phyloP scores from a whole-genome alignment of 2,888 invertebrate genomes.

The Gerris lacustris region DNA sequence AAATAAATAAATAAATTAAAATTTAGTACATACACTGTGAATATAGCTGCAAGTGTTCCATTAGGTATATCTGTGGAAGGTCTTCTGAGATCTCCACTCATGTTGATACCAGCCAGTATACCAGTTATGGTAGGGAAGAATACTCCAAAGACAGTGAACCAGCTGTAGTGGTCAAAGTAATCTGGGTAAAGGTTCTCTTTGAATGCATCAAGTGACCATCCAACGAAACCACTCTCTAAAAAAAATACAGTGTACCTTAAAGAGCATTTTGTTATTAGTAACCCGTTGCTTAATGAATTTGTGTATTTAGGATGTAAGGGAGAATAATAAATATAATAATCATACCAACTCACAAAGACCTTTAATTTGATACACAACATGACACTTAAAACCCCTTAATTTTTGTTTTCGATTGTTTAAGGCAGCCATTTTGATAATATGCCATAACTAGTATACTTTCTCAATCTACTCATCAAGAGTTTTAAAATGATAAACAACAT shows the following conservation, averaged over 20 bases:
- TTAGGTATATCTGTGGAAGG: slow-evolving; percentile 88
- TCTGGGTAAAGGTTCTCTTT: slow-evolving; percentile 67
- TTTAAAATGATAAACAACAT: too few species aligned
- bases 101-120: slow-evolving; percentile 92
- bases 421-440: too few species aligned
- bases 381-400: too few species aligned
- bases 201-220: slow-evolving; percentile 71
- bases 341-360: too few species aligned
- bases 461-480: too few species aligned
- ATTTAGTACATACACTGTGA: slow-evolving; percentile 55
- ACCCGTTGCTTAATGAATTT: too few species aligned
- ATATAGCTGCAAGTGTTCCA: slow-evolving; percentile 84
- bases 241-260: slow-evolving; percentile 24
- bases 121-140: slow-evolving; percentile 97
- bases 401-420: too few species aligned
- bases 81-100: slow-evolving; percentile 90
- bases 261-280: too few species aligned
- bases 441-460: too few species aligned
- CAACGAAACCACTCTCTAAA: slow-evolving; percentile 67
- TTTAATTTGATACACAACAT: too few species aligned
- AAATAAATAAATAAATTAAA: not conserved
- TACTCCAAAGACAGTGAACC: slow-evolving; percentile 94
- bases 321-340: too few species aligned
- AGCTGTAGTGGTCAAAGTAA: slow-evolving; percentile 68
- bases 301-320: too few species aligned